These are phyloP conservation scores for Centropus bengalensis DNA, from an alignment of 2,113 vertebrate genomes.

Conservation along the genomic window DNA sequence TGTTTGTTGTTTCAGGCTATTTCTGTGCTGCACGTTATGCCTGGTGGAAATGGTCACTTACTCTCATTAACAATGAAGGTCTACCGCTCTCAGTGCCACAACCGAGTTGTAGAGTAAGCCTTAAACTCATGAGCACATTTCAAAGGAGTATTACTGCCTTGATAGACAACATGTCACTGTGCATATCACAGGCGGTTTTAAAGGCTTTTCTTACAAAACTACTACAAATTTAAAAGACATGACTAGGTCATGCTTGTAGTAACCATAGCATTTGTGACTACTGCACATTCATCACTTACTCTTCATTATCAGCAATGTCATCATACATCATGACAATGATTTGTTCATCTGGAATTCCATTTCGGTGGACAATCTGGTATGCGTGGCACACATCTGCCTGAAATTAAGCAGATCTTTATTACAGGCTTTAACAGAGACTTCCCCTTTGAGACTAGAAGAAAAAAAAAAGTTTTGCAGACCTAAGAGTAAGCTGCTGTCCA, in stretches of 20 bases:
- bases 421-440: background rate
- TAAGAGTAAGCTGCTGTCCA: background rate
- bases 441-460: background rate
- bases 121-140: background rate
- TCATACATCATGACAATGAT: slow-evolving; percentile 99
- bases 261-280: background rate
- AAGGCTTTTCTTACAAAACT: background rate
- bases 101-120: background rate
- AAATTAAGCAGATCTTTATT: background rate
- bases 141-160: background rate
- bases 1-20: background rate
- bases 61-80: background rate
- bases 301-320: slow-evolving; percentile 84
- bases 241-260: background rate
- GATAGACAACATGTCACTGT: background rate
- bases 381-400: slow-evolving; percentile 96
- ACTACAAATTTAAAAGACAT: background rate
- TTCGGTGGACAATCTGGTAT: slow-evolving; percentile 93
- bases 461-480: background rate
- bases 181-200: background rate
- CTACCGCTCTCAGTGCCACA: background rate
- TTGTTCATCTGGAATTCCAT: slow-evolving; percentile 95
- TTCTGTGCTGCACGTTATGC: background rate
- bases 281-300: slow-evolving; percentile 80
- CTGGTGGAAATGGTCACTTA: background rate